Evolutionary conservation across 2,888 invertebrate genomes (phyloP), one percentile per base, ranked within the genome.

Genomic region (Noctua janthina): DNA sequence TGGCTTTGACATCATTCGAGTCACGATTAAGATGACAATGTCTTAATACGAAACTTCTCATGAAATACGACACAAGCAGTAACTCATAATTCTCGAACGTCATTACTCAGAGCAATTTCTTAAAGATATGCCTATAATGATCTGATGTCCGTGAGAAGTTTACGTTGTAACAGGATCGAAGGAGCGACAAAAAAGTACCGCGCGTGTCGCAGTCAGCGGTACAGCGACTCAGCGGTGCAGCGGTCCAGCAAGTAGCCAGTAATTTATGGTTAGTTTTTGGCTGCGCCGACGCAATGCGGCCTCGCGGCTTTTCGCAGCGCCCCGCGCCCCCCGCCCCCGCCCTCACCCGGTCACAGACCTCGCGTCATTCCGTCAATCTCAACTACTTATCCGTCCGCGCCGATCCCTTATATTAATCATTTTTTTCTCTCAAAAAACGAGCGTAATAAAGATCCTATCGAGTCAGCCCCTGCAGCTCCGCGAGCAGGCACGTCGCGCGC

Each of bases 251-350:
- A 97, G 96, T 95, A 94, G 96, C 94, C 95, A 93, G 96, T 97
- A 97, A 97, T 97, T 97, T 97, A 97, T 97, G 97, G 97, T 97
- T 97, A 97, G 97, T 97, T 97, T 97, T 97, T 96, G 97, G 96
- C 94, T 93, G 96, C 94, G 94, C 92, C 94, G 89, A 94, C 94
- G 96, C 96, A 96, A 96, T 96, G 96, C 93, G 88, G 96, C 95
- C 95, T 94, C 95, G 94, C 96, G 94, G 96, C 96, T 96, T 95
- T 95, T 93, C 95, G 94, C 92, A 91, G 91, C 92, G 85, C 92
- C 91, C 92, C 90, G 87, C 89, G 85, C 87, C 90, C 91, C 90
- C 89, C 76, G 90, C 66, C 54, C 72, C 78, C 85, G 87, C 89
- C 90, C 91, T 91, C 91, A 89, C 91, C 91, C 95, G 96, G 96